These are phyloP conservation scores for Eilema caniola DNA, from an alignment of 2,888 invertebrate species.

Conservation along the genomic window DNA sequence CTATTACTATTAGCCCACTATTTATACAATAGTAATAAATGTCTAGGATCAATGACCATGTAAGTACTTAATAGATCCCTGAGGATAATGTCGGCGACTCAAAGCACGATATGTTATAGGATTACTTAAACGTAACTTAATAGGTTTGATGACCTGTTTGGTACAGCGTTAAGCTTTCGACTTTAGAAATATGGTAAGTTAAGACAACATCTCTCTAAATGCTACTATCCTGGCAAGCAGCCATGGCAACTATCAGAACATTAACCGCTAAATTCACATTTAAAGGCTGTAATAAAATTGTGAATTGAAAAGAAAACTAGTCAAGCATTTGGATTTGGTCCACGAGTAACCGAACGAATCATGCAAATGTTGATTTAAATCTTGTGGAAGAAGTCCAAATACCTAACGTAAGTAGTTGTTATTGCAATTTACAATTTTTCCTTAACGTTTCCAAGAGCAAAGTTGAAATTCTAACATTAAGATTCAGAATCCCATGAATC, in stretches of 20 bases:
- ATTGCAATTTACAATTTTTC: no score
- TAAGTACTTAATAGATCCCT: conserved; percentile 1
- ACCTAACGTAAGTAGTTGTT: no score
- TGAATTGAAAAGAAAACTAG: not conserved
- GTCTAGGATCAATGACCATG: not conserved
- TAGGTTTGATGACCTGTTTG: not conserved
- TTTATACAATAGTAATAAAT: not conserved
- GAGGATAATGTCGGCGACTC: not conserved
- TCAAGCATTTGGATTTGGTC: not conserved
- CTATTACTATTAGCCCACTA: no score
- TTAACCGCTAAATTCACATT: not conserved
- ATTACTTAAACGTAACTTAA: conserved; percentile 1
- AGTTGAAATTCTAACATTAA: not conserved
- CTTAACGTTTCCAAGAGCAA: not conserved
- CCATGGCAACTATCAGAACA: not conserved
- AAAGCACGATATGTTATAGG: not conserved
- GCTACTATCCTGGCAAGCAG: not conserved
- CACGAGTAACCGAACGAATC: not conserved
- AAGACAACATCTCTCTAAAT: not conserved
- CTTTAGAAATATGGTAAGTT: not conserved
- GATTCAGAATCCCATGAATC: not conserved
- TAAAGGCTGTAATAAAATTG: not conserved
- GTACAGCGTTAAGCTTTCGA: not conserved
- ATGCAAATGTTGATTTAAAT: not conserved
- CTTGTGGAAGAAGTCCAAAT: not conserved